These are phyloP conservation scores for Esox niger DNA, from an alignment of 2,113 vertebrate genomes.

Conservation along the genomic window DNA sequence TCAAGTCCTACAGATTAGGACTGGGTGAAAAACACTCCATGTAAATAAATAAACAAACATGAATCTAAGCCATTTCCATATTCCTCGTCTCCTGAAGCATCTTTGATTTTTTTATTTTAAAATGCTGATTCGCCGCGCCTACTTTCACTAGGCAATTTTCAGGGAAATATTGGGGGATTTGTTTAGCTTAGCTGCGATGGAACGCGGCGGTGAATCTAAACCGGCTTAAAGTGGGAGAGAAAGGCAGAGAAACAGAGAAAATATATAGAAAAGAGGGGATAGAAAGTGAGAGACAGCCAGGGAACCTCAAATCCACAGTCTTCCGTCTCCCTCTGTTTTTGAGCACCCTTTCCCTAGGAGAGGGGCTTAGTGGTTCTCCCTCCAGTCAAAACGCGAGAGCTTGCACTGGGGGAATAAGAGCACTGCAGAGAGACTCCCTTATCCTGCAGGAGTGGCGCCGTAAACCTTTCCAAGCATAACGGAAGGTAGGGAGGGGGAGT, in stretches of 20 bases:
- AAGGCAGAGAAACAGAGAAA: not conserved
- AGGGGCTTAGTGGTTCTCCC: slow-evolving; percentile 19
- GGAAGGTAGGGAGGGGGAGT: slow-evolving; percentile 7
- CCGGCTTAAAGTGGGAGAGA: slow-evolving; percentile 35
- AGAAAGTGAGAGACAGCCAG: slow-evolving; percentile 1
- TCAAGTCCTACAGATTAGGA: not conserved
- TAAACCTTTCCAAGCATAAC: slow-evolving; percentile 15
- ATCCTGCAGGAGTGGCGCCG: not conserved
- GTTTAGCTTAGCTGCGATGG: slow-evolving; percentile 50
- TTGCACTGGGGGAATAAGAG: slow-evolving; percentile 17
- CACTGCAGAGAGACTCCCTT: not conserved
- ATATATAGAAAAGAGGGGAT: not conserved
- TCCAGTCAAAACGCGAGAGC: slow-evolving; percentile 15
- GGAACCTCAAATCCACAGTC: slow-evolving; percentile 27
- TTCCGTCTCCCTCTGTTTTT: slow-evolving; percentile 18
- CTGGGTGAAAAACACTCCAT: slow-evolving; percentile 3
- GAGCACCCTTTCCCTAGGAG: slow-evolving; percentile 34
- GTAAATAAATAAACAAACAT: slow-evolving; percentile 17
- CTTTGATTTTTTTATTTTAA: slow-evolving; percentile 22
- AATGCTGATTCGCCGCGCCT: slow-evolving; percentile 12
- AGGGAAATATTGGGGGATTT: slow-evolving; percentile 57
- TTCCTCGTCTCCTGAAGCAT: slow-evolving; percentile 16
- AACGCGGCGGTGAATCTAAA: slow-evolving; percentile 47
- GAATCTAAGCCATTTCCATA: not conserved
- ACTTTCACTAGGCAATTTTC: slow-evolving; percentile 38